A percentile compares a stretch with the other conserved stretches of the same genome.
Evolutionary conservation across 2,888 invertebrate species (phyloP).

Genomic region (Tiphia femorata): DNA sequence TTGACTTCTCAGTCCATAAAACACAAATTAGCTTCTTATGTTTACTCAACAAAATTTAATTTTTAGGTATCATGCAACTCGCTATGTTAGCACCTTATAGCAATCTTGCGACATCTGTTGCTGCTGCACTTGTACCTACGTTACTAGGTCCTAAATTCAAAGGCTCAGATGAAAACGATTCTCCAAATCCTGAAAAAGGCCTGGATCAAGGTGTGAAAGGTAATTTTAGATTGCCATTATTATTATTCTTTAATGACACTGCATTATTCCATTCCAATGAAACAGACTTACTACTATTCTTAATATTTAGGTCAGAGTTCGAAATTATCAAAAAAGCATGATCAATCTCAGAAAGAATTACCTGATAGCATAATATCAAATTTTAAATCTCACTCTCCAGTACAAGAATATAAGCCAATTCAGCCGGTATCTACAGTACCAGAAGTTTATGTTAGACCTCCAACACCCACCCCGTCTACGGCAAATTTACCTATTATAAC

Average conservation of each 20-base stretch:
- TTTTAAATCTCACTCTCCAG: constrained; percentile 2
- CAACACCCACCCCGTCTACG: constrained; percentile 62
- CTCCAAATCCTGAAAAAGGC: constrained; percentile 13
- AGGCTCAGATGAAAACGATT: constrained; percentile 22
- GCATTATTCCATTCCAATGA: background rate
- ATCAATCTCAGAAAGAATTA: constrained; percentile 13
- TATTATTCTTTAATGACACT: background rate
- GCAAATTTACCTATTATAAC: constrained; percentile 62
- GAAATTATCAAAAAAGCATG: constrained; percentile 9
- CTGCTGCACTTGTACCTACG: constrained; percentile 71
- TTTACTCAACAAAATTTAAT: background rate
- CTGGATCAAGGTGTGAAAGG: constrained; percentile 16
- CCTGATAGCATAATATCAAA: constrained; percentile 1
- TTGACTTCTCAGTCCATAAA: background rate
- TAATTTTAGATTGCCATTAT: too few species aligned
- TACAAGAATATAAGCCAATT: constrained; percentile 26
- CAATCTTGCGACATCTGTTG: constrained; percentile 71
- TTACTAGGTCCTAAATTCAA: constrained; percentile 67
- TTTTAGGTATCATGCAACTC: constrained; percentile 70
- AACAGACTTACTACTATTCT: background rate
- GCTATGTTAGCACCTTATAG: constrained; percentile 72
- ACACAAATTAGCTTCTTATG: background rate
- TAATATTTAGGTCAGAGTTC: background rate
- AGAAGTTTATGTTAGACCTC: constrained; percentile 65
- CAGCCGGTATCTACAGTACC: constrained; percentile 58